phyloP scores from a whole-genome alignment of 53 echinoderm and acorn worm genomes.

The Stichopus horrens region DNA sequence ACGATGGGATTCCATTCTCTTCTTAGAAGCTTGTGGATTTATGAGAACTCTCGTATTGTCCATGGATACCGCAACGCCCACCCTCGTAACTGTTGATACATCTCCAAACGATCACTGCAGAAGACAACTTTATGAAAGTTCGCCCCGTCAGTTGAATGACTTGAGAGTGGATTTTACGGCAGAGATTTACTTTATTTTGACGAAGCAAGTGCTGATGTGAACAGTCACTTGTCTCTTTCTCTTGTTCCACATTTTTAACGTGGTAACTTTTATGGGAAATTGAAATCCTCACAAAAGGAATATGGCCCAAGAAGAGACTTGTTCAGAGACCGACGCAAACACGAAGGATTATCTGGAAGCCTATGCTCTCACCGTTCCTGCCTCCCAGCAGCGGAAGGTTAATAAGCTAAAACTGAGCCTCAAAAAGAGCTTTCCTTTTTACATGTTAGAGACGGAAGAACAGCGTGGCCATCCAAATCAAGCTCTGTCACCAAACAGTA shows the following conservation, averaged over 20 bases:
- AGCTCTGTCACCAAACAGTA: not conserved
- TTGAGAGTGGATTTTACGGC: too few species aligned
- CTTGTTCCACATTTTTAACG: not conserved
- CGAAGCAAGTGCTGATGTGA: not conserved
- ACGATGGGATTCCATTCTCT: too few species aligned
- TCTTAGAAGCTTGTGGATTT: too few species aligned
- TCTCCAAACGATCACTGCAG: too few species aligned
- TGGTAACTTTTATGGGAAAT: too few species aligned
- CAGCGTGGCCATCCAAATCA: not conserved
- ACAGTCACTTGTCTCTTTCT: not conserved
- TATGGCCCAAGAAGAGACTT: not conserved
- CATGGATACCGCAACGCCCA: too few species aligned
- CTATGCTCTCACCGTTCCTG: constrained; percentile 37
- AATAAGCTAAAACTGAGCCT: constrained; percentile 87
- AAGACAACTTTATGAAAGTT: too few species aligned
- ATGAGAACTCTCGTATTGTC: too few species aligned
- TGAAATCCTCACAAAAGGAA: not conserved
- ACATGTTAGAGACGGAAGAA: constrained; percentile 71
- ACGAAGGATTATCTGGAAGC: constrained; percentile 36
- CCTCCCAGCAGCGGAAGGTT: constrained; percentile 57
- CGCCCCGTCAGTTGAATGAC: too few species aligned
- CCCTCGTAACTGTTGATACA: too few species aligned
- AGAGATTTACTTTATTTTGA: too few species aligned
- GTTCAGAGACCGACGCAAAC: not conserved
- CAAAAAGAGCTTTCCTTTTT: constrained; percentile 85